Evolutionary conservation across 1,140 invertebrate species (phyloP), one percentile per base, ranked within the genome.

Genomic region (Mamestra configurata): DNA sequence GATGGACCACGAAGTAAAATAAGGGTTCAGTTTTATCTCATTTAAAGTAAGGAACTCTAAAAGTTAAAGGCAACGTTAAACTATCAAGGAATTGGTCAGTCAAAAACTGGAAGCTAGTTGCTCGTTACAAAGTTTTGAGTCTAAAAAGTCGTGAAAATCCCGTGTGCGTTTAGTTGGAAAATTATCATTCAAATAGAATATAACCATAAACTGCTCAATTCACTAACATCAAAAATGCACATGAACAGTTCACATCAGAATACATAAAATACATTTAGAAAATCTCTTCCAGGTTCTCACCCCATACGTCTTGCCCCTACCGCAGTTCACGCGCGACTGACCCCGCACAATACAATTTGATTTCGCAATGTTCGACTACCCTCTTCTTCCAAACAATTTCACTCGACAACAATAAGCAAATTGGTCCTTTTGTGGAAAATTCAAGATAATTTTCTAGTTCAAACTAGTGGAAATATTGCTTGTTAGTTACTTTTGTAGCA

Each of bases 381-480:
- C 89, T 86, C 85, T 83, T 82, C 85, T 81, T 77, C 22, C 79
- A 82, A 64, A 64, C 84, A 86, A 88, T 88, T 88, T 88, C 51
- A 83, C 83, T 43, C 6, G 46, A 76, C 73, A 57, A 84, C 85
- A 89, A 87, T 85, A 87, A 85, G 79, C 70, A 88, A 89, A 86
- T 89, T 89, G 88, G 84, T 82, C 82, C 85, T 88, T 88, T 88
- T 79, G 80, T 72, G 70, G 80, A 68, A 79, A 75, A 85, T 83
- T 82, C 81, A 81, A 87, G 84, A 88, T 86, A 90, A 90, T 89
- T 89, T 90, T 85, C 78, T 75, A 70, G 84, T 76, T 87, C 87
- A 89, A 89, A 90, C 88, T 89, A 84, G 82, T 87, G 89, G 89
- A 89, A 90, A 89, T 81, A 77, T 68, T 82, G 46, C 82, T 87